A percentile compares a stretch with the other conserved stretches of the same genome.
These are phyloP conservation scores for Drosophila koepferae DNA, from an alignment of 2,888 invertebrate genomes.

Conservation along the genomic window DNA sequence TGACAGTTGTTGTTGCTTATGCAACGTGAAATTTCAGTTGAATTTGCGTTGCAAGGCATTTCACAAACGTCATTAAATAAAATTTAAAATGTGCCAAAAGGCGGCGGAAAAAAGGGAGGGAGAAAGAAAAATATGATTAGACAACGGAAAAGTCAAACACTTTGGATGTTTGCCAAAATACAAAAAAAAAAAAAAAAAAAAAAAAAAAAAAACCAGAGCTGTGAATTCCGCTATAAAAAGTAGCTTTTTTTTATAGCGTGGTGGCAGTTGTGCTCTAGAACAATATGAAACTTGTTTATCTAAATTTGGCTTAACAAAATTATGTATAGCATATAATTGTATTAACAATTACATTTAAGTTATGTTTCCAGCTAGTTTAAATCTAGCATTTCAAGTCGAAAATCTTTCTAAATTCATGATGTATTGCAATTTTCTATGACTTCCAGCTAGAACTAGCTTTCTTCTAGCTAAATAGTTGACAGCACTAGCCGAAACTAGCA, in stretches of 20 bases:
- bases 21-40: conserved; percentile 49
- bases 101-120: conserved; percentile 25
- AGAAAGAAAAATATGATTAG: conserved; percentile 50
- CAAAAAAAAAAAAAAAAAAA: conserved; percentile 26
- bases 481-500: conserved; percentile 49
- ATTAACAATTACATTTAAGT: not conserved
- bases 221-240: conserved; percentile 8
- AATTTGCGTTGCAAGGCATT: conserved; percentile 12
- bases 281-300: not conserved
- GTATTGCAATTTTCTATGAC: not conserved
- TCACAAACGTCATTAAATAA: conserved; percentile 46
- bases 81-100: conserved; percentile 33
- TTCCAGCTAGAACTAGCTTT: not conserved
- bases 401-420: not conserved
- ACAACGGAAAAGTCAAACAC: conserved; percentile 42
- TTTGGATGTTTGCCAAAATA: conserved; percentile 63
- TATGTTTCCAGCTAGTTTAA: not conserved
- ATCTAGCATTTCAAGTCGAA: not conserved
- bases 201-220: conserved; percentile 26
- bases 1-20: conserved; percentile 49
- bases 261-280: not conserved
- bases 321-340: not conserved
- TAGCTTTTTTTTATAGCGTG: not conserved
- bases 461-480: not conserved
- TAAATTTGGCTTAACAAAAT: not conserved